Conservation (phyloP, 2,797 vertebrate species). For the Fratercula arctica region DNA sequence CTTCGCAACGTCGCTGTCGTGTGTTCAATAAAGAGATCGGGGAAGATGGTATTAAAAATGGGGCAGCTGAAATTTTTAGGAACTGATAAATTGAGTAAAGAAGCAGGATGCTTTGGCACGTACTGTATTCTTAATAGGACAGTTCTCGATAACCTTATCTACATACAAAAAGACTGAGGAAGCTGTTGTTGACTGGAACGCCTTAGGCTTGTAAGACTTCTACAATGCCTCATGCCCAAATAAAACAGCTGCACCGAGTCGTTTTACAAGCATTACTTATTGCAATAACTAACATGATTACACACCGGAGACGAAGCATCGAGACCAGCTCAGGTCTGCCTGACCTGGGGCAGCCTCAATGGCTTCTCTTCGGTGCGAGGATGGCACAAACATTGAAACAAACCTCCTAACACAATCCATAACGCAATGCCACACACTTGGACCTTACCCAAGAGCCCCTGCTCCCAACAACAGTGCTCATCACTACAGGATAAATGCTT, state of each 20-base stretch:
- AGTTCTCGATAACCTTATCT: neutral
- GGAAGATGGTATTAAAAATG: neutral
- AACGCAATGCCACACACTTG: neutral
- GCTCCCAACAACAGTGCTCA: conserved; percentile 33
- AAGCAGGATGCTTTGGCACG: conserved; percentile 20
- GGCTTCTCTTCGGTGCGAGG: neutral
- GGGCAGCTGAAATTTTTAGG: neutral
- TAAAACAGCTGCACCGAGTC: neutral
- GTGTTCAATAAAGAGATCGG: neutral
- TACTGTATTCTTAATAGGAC: neutral
- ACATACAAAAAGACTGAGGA: neutral
- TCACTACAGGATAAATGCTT: conserved; percentile 35
- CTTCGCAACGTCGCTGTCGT: neutral
- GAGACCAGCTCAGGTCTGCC: neutral
- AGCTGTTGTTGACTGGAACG: neutral
- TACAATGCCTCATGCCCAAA: neutral
- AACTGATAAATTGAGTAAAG: neutral
- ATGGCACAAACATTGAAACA: neutral
- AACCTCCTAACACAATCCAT: neutral
- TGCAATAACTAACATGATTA: neutral
- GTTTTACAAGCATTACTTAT: neutral
- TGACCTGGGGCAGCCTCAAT: neutral
- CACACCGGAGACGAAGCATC: neutral
- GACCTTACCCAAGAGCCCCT: neutral
- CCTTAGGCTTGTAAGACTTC: neutral